Evolutionary conservation across 2,113 vertebrate species (phyloP).

Genomic region (Hipposideros armiger): DNA sequence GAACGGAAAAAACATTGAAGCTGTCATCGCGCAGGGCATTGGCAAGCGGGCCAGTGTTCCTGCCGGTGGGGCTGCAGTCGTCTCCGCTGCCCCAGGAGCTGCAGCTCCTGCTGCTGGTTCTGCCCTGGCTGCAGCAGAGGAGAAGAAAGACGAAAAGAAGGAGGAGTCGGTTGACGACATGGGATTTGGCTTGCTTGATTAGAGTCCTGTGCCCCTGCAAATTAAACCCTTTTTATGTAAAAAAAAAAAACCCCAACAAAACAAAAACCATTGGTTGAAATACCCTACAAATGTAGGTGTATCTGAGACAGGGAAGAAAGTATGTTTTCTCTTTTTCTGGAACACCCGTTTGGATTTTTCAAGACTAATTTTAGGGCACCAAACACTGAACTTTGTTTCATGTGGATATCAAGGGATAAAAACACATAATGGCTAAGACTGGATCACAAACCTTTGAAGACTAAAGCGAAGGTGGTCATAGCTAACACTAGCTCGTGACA

Average conservation of each 20-base stretch:
- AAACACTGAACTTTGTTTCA: background rate
- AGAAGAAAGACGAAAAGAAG: conserved; percentile 98
- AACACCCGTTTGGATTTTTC: background rate
- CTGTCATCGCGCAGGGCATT: conserved; percentile 87
- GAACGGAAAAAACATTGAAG: too few relatives aligned
- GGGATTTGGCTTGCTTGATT: conserved; percentile 98
- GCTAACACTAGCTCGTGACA: too few relatives aligned
- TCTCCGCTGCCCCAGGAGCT: conserved; percentile 89
- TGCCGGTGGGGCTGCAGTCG: conserved; percentile 92
- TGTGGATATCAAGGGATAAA: background rate
- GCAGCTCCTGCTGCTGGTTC: conserved; percentile 91
- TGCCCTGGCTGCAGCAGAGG: conserved; percentile 89
- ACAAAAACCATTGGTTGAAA: too few relatives aligned
- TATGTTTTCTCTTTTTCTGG: background rate
- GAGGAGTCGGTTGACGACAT: conserved; percentile 98
- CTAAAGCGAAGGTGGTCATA: too few relatives aligned
- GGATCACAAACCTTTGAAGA: too few relatives aligned
- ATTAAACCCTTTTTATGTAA: conserved; percentile 85
- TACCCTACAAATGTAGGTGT: background rate
- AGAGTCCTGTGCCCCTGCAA: conserved; percentile 79
- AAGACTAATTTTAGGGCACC: background rate
- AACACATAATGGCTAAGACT: too few relatives aligned
- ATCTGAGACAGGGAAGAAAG: background rate
- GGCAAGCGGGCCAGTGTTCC: conserved; percentile 96
- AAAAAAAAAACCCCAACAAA: too few relatives aligned